Evolutionary conservation across 2,797 vertebrate species (phyloP), one percentile per base, ranked within the genome.

Genomic region (Peromyscus aztecus): DNA sequence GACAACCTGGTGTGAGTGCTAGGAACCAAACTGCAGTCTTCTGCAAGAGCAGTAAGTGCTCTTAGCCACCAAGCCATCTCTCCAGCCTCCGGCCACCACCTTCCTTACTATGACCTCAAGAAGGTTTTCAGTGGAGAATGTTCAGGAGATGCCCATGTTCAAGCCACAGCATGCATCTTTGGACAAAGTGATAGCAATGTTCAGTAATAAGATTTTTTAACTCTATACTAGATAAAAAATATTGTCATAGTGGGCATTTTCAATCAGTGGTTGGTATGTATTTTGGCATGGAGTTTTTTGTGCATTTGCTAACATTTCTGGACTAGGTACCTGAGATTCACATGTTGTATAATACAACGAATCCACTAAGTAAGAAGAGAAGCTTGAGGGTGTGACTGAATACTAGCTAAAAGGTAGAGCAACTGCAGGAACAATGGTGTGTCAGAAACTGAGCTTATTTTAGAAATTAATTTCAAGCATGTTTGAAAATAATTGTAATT

Each of bases 391-490:
- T 43, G 78, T 89, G 29, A 52, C 89, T 92, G 92, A 96, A 87
- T 11, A 65, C 52, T 37, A 91, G 59, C 69, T 90, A 92, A 94
- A 96, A 83, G 43, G 83, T 81, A 46, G 95, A 93, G 24, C n/a
- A 89, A 84, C 23, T 67, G 71, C 55, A 84, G 73, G 94, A 95
- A 93, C n/a, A 95, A 59, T 52, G 96, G 16, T 1, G 2, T 95
- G 82, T 95, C 93, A 94, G 83, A 96, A 92, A 92, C 75, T 73
- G 93, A n/a, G 63, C 91, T 98, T 96, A 90, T 96, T 97, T 97
- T 94, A 87, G 95, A 96, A 97, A 97, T 97, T 97, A 96, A 97
- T 97, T 98, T 97, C 96, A 98, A 98, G 96, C 92, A 95, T 97
- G n/a, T 97, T 97, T 97, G 94, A 95, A 97, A 98, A 95, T 87